Evolutionary conservation across 2,797 vertebrate genomes (phyloP).

Genomic region (Choloepus didactylus): DNA sequence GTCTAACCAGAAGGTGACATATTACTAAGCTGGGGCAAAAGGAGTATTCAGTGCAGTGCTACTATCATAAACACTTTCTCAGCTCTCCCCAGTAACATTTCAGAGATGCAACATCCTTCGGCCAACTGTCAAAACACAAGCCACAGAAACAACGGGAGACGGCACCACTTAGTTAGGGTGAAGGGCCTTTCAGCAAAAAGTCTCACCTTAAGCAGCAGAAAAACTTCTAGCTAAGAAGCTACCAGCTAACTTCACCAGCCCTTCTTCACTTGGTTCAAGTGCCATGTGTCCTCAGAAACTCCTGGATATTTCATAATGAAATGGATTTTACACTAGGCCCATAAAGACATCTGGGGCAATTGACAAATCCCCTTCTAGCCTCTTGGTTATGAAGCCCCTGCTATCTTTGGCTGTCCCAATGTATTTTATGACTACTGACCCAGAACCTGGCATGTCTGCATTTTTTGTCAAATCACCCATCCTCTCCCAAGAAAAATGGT

Average conservation of each 20-base stretch:
- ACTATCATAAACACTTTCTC: constrained; percentile 38
- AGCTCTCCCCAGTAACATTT: not conserved
- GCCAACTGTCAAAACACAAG: constrained; percentile 7
- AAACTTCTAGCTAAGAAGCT: not conserved
- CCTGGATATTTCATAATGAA: not conserved
- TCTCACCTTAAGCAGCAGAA: constrained; percentile 54
- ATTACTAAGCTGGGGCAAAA: not conserved
- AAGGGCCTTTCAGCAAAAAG: constrained; percentile 42
- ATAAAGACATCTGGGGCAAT: not conserved
- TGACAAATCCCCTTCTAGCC: not conserved
- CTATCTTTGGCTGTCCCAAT: not conserved
- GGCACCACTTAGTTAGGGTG: not conserved
- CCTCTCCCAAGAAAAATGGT: constrained; percentile 8
- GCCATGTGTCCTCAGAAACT: not conserved
- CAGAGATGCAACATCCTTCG: constrained; percentile 1
- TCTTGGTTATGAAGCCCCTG: not conserved
- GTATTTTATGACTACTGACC: not conserved
- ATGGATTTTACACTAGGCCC: not conserved
- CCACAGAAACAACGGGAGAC: constrained; percentile 20
- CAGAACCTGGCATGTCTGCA: not conserved
- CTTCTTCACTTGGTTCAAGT: not conserved
- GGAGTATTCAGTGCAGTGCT: not conserved
- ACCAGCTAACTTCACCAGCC: not conserved
- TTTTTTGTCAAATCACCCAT: not conserved
- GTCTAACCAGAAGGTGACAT: constrained; percentile 58